Base-by-base conservation (phyloP, 2,113 vertebrate genomes). In the Syngnathus typhle region DNA sequence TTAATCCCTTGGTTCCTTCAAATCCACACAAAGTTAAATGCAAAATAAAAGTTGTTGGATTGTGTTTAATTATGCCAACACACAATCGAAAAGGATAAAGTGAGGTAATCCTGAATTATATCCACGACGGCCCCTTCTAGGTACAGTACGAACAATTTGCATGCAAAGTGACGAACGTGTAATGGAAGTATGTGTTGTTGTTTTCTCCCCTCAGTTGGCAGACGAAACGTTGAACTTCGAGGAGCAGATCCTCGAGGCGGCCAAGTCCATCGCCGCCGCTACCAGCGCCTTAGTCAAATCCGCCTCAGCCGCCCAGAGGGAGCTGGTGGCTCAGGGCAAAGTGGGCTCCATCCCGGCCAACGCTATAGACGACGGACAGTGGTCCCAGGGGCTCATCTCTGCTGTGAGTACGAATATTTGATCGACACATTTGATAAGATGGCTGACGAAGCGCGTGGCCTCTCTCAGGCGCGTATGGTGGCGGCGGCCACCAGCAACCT, bases 341-440 rank as follows among this genome's bases (percentile, higher is more conserved):
- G 97, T 99, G 78, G 97, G 97, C 77, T 95, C 95, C 44, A 98
- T 96, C 73, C 95, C 94, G 1, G 96, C 95, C 75, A 99, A 99
- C 1, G 96, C 97, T n/a, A 93, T 94, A 7, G 97, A 99, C 1
- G 97, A 99, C 16, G 97, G 97, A 69, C 97, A 99, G 85, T 99
- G 97, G 97, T 99, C 96, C 38, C 97, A 99, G 86, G 97, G 97
- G 63, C 95, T 99, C 77, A 98, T 99, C 86, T 99, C 97, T 2
- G 97, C 97, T 27, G 97, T 99, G 84, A 95, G 96, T 96, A 73
- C 41, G 10, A 5, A 7, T 2, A 5, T 38, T 21, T 43, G 4
- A 37, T 12, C 4, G 1, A 3, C 6, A 4, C 39, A 0, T 19
- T 66, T 41, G 39, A 23, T n/a, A 23, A 43, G 38, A 43, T 43